Evolutionary conservation across 2,797 vertebrate species (phyloP).

Genomic region (Parotocinclus haroldoi): DNA sequence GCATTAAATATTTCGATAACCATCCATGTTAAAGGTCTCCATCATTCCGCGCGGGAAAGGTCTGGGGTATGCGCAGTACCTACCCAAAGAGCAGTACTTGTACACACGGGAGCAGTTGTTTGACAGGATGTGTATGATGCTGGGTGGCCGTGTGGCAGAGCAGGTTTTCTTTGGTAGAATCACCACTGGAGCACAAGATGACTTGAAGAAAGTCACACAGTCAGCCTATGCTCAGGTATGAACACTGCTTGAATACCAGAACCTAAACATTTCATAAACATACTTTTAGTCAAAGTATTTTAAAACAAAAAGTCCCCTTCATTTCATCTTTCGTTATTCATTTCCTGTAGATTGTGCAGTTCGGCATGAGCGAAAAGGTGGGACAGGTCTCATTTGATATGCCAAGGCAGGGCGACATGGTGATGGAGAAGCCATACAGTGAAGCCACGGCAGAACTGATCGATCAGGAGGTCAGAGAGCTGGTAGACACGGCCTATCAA

Average conservation of each 20-base stretch:
- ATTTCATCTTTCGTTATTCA: neutral
- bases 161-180: slow-evolving; percentile 71
- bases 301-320: neutral
- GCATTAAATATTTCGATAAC: neutral
- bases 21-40: slow-evolving; percentile 64
- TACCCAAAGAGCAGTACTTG: slow-evolving; percentile 78
- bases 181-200: slow-evolving; percentile 75
- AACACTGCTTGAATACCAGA: neutral
- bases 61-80: slow-evolving; percentile 73
- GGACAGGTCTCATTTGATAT: slow-evolving; percentile 79
- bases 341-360: slow-evolving; percentile 71
- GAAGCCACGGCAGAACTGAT: slow-evolving; percentile 75
- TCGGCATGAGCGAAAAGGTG: slow-evolving; percentile 78
- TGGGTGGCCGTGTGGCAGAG: slow-evolving; percentile 74
- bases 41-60: slow-evolving; percentile 75
- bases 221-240: slow-evolving; percentile 77
- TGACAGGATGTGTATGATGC: slow-evolving; percentile 76
- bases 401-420: slow-evolving; percentile 62
- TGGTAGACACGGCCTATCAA: slow-evolving; percentile 62
- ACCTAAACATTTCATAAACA: too few relatives aligned
- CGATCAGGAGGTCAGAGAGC: slow-evolving; percentile 66
- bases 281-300: neutral
- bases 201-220: slow-evolving; percentile 76
- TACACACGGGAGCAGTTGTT: slow-evolving; percentile 76
- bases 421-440: slow-evolving; percentile 75